Evolutionary conservation across 2,113 vertebrate genomes (phyloP).

Genomic region (Penelope pileata): DNA sequence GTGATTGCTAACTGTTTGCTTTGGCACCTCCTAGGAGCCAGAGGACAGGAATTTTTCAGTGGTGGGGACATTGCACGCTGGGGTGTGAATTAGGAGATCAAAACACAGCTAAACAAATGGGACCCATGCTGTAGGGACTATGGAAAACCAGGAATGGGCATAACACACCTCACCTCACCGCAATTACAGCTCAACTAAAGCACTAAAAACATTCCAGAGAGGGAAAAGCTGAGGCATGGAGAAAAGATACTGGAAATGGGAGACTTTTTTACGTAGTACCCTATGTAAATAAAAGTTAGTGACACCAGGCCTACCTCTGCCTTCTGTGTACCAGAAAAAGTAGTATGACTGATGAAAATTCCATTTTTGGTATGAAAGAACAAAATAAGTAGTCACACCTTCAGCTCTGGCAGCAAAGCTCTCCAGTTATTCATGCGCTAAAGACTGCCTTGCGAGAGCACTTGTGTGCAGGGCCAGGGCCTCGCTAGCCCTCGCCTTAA

Average conservation of each 20-base stretch:
- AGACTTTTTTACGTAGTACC: background rate
- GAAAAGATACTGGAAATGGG: background rate
- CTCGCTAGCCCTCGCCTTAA: background rate
- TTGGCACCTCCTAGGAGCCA: constrained; percentile 57
- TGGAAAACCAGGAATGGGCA: constrained; percentile 27
- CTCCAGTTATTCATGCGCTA: background rate
- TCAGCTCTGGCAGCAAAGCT: background rate
- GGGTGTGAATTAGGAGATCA: constrained; percentile 60
- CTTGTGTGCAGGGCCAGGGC: accelerated
- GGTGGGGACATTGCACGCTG: background rate
- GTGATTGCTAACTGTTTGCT: constrained; percentile 49
- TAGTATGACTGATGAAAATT: background rate
- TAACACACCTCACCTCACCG: background rate
- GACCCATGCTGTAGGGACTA: background rate
- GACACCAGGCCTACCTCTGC: background rate
- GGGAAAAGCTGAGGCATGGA: background rate
- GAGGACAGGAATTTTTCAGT: constrained; percentile 57
- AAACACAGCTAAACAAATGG: constrained; percentile 59
- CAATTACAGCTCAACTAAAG: background rate
- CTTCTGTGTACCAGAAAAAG: background rate
- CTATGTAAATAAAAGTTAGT: background rate
- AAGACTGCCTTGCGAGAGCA: background rate
- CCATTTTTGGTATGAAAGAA: background rate
- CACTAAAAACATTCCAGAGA: background rate
- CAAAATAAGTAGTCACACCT: background rate